A percentile compares a stretch with the other conserved stretches of the same genome.
Evolutionary conservation across 2,888 invertebrate species (phyloP).

Genomic region (Apocheima hispidaria): DNA sequence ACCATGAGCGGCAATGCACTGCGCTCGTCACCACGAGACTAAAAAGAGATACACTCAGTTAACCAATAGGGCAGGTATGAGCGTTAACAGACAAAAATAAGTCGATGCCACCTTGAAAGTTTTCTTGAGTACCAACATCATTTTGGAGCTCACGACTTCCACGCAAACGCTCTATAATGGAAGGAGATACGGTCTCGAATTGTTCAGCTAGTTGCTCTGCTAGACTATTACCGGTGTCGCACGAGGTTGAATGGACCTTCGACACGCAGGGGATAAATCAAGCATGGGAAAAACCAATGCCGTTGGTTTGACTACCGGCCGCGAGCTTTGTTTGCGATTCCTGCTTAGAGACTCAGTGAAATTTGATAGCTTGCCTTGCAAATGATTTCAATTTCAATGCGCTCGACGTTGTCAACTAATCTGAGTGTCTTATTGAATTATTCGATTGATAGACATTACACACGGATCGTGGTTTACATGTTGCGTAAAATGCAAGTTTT

Average conservation of each 20-base stretch:
- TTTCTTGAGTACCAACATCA: slow-evolving; percentile 47
- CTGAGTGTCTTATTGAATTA: slow-evolving; percentile 24
- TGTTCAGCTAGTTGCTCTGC: slow-evolving; percentile 26
- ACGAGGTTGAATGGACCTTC: slow-evolving; percentile 60
- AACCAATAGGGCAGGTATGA: slow-evolving; percentile 46
- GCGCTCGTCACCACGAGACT: too few species aligned
- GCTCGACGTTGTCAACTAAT: slow-evolving; percentile 31
- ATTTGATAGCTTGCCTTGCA: slow-evolving; percentile 57
- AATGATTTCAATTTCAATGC: slow-evolving; percentile 48
- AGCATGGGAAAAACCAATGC: slow-evolving; percentile 64
- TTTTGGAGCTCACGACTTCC: slow-evolving; percentile 44
- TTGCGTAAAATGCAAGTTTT: background rate
- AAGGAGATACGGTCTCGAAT: slow-evolving; percentile 44
- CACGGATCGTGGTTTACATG: background rate
- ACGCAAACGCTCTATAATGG: slow-evolving; percentile 21
- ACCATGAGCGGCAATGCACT: too few species aligned
- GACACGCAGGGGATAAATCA: slow-evolving; percentile 63
- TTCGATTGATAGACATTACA: slow-evolving; percentile 7
- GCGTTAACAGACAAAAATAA: slow-evolving; percentile 45
- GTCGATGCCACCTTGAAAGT: slow-evolving; percentile 51
- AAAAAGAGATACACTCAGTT: slow-evolving; percentile 46
- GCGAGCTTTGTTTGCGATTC: slow-evolving; percentile 54
- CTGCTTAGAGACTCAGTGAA: slow-evolving; percentile 51
- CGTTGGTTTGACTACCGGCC: slow-evolving; percentile 41
- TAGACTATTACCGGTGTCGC: slow-evolving; percentile 41